Conservation (phyloP, 2,113 vertebrate species). For the Aegotheles bennettii region DNA sequence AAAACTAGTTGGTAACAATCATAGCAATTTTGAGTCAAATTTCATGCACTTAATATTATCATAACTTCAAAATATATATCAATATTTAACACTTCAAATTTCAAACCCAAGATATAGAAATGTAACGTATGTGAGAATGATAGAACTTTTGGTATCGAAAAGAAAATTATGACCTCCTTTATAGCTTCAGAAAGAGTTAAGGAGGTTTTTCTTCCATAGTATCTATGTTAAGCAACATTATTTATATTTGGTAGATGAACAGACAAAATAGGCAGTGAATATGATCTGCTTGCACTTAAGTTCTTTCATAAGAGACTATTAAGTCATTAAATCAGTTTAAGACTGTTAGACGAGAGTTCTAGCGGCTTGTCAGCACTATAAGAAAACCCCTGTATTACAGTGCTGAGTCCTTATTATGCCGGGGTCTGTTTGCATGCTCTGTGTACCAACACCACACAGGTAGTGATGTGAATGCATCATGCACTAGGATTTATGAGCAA, state of each 20-base stretch:
- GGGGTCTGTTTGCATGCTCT: too few relatives aligned
- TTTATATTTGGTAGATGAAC: not conserved
- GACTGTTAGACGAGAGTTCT: too few relatives aligned
- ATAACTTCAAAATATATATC: not conserved
- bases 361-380: not conserved
- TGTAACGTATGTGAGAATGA: not conserved
- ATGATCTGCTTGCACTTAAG: not conserved
- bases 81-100: not conserved
- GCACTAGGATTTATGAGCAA: not conserved
- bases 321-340: not conserved
- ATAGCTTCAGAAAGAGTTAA: not conserved
- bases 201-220: not conserved
- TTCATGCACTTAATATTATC: accelerated
- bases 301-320: not conserved
- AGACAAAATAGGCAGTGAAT: not conserved
- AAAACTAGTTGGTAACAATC: not conserved
- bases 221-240: not conserved
- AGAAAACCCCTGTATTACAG: not conserved
- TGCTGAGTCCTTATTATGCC: not conserved
- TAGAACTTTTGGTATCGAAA: not conserved
- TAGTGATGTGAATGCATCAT: accelerated
- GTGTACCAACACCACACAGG: accelerated
- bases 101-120: not conserved
- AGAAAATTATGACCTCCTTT: accelerated
- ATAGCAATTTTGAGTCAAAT: not conserved